A percentile compares a stretch with the other conserved stretches of the same genome.
These are phyloP conservation scores for Naso thynnoides DNA, from an alignment of 2,797 vertebrate genomes.

Conservation along the genomic window DNA sequence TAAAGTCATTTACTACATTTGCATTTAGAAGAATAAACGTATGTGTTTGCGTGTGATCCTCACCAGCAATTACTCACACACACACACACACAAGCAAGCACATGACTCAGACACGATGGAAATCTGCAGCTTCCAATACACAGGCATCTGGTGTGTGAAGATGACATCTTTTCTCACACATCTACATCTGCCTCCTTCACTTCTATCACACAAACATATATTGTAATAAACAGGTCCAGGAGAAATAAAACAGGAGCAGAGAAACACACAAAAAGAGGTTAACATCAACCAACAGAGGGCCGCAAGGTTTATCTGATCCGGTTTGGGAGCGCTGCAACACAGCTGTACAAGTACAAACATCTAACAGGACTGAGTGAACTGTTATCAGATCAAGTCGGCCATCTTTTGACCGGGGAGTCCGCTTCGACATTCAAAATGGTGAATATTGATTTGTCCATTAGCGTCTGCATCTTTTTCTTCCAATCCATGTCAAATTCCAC, in stretches of 20 bases:
- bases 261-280: conserved; percentile 1
- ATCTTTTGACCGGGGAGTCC: conserved; percentile 44
- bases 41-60: neutral
- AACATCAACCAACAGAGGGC: neutral
- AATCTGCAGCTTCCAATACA: conserved; percentile 28
- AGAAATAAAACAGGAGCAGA: neutral
- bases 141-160: conserved; percentile 33
- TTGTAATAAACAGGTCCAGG: neutral
- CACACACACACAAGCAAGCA: neutral
- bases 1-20: neutral
- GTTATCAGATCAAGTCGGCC: conserved; percentile 32
- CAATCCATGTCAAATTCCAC: conserved; percentile 35
- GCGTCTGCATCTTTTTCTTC: conserved; percentile 49
- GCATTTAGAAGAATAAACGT: neutral
- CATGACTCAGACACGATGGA: conserved; percentile 18
- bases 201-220: conserved; percentile 18
- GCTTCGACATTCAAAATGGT: conserved; percentile 59
- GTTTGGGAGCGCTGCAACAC: neutral
- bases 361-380: conserved; percentile 3
- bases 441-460: conserved; percentile 61
- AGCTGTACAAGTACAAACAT: conserved; percentile 9
- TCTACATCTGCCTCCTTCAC: conserved; percentile 24
- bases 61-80: conserved; percentile 1
- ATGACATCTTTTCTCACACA: conserved; percentile 40
- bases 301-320: neutral